Conservation (phyloP, 1,140 invertebrate species). For the Sesamia nonagrioides region DNA sequence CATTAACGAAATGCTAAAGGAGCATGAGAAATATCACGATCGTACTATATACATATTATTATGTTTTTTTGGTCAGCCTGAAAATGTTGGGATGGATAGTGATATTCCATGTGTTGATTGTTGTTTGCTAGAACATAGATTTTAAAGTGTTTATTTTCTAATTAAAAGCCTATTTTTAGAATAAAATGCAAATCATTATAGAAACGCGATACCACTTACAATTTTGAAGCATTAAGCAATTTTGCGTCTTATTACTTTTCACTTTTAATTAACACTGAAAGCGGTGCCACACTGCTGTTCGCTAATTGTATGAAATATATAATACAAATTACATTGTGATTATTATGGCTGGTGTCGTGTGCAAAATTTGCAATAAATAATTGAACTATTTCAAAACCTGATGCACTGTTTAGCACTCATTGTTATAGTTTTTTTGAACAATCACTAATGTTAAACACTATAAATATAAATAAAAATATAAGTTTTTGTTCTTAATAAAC, state of each 20-base stretch:
- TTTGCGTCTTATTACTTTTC: constrained; percentile 61
- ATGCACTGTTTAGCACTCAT: constrained; percentile 67
- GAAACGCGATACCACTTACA: constrained; percentile 67
- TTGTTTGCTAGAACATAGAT: not conserved
- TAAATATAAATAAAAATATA: constrained; percentile 10
- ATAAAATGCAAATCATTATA: constrained; percentile 55
- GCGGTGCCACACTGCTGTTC: constrained; percentile 72
- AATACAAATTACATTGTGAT: constrained; percentile 84
- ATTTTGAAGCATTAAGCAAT: constrained; percentile 75
- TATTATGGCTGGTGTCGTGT: constrained; percentile 80
- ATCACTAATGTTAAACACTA: constrained; percentile 41
- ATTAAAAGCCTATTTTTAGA: not conserved
- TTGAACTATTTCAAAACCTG: constrained; percentile 80
- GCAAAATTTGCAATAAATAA: constrained; percentile 78
- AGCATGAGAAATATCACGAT: not conserved
- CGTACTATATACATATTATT: not conserved
- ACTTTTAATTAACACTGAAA: constrained; percentile 69
- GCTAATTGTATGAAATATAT: constrained; percentile 68
- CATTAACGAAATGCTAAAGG: not conserved
- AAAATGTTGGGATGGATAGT: not conserved
- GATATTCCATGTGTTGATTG: not conserved
- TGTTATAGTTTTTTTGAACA: constrained; percentile 46
- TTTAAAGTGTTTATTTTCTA: not conserved
- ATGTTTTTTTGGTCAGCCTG: not conserved
- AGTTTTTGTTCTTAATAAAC: constrained; percentile 17